A percentile compares a stretch with the other conserved stretches of the same genome.
These are phyloP conservation scores for Carlito syrichta DNA, from an alignment of 2,113 vertebrate genomes.

Conservation along the genomic window DNA sequence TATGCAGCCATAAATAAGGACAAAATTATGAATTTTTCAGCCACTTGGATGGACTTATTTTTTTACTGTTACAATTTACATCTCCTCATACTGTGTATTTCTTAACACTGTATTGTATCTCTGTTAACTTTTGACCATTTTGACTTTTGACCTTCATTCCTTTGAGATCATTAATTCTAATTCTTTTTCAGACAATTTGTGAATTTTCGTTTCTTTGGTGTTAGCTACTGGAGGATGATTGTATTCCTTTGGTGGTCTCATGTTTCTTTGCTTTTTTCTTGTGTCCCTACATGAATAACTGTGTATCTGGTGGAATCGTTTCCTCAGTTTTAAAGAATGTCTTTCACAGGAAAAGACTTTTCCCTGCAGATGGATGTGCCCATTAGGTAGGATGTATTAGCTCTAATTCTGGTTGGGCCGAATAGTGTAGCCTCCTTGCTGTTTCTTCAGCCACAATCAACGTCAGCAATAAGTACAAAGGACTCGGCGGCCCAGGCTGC, in stretches of 20 bases:
- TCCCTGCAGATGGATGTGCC: not conserved
- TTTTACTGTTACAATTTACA: no score
- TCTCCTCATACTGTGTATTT: no score
- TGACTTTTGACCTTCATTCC: no score
- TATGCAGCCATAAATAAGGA: no score
- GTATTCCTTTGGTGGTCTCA: not conserved
- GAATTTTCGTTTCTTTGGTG: not conserved
- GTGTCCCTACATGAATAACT: not conserved
- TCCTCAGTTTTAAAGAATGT: not conserved
- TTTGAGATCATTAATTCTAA: not conserved
- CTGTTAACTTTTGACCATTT: no score
- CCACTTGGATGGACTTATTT: no score
- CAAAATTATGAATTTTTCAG: no score
- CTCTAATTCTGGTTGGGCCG: not conserved
- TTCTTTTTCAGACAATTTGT: not conserved
- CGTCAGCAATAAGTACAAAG: no score
- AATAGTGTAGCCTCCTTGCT: not conserved
- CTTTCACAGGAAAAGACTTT: not conserved
- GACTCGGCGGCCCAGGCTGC: not conserved
- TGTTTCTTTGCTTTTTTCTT: not conserved
- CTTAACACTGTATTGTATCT: no score
- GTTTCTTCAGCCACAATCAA: not conserved
- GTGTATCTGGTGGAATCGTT: not conserved
- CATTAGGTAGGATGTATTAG: not conserved
- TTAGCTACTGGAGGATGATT: not conserved